These are phyloP conservation scores for Chlorops oryzae DNA, from an alignment of 1,140 invertebrate genomes.

Conservation along the genomic window DNA sequence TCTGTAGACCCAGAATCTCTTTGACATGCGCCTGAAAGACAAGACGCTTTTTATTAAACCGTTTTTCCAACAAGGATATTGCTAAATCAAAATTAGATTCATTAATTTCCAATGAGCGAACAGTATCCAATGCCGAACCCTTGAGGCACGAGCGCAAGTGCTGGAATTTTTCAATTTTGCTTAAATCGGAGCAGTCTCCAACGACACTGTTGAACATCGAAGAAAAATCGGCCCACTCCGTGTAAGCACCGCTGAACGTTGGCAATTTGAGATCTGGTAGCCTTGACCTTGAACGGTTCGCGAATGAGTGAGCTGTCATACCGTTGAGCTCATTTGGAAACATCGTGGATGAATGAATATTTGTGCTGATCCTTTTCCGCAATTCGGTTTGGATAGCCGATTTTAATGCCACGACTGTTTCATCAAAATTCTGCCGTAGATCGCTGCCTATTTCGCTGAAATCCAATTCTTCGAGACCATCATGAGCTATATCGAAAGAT, in stretches of 20 bases:
- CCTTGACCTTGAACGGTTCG: too few species aligned
- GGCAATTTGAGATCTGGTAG: conserved; percentile 5
- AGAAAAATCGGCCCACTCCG: conserved; percentile 6
- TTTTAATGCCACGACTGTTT: too few species aligned
- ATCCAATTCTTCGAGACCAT: too few species aligned
- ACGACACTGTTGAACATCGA: conserved; percentile 5
- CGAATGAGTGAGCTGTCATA: too few species aligned
- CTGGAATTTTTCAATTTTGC: conserved; percentile 5
- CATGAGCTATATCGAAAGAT: too few species aligned
- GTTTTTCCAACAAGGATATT: neutral
- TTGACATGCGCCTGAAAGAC: conserved; percentile 9
- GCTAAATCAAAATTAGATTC: conserved; percentile 4
- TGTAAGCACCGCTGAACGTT: conserved; percentile 3
- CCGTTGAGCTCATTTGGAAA: too few species aligned
- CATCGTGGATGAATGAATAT: too few species aligned
- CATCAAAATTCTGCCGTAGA: too few species aligned
- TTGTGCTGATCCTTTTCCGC: too few species aligned
- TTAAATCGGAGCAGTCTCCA: neutral
- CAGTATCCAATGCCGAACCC: conserved; percentile 5
- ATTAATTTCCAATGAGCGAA: neutral
- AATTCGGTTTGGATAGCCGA: too few species aligned
- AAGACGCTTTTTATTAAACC: conserved; percentile 8
- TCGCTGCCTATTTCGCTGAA: too few species aligned
- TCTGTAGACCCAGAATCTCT: too few species aligned
- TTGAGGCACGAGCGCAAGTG: neutral